Evolutionary conservation across 2,113 vertebrate species (phyloP), one percentile per base, ranked within the genome.

Genomic region (Cinclus cinclus): DNA sequence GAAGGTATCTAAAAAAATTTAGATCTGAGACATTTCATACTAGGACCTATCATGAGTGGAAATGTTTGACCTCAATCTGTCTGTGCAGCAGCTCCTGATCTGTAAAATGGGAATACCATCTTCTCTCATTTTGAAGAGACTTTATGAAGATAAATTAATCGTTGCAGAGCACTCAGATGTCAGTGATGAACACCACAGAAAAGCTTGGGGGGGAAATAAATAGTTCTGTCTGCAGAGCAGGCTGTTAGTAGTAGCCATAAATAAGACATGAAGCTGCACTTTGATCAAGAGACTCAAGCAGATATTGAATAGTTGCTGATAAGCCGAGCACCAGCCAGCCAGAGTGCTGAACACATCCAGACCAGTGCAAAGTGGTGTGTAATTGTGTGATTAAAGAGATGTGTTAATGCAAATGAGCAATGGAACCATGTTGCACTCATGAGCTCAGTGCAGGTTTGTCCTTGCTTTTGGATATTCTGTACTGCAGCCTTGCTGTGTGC

Each of bases 11-110:
- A 59, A 89, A 87, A 89, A 78, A 83, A 41, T 15, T 50, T 52
- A 89, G 76, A 94, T 97, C 89, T 94, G 89, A 95, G 83, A 89
- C 64, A 37, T 93, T 94, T 95, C 83, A 37, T 83, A 78, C 87
- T 59, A 92, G 80, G 44, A 81, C 44, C 47, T 90, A 92, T 93
- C 89, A 41, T 64, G 79, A 95, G 41, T 64, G 56, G 86, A 92
- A 92, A 56, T 87, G 80, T 75, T 92, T 97, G 95, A 95, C 96
- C 96, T 96, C 91, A 96, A 94, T 97, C 92, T 97, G 96, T 97
- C 96, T 94, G 3, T 84, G 89, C 80, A 87, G 28, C 89, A 93
- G 86, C 80, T 94, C 89, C 91, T 91, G 86, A 94, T 95, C 60
- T 96, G 80, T 90, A 89, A 96, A 92, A 93, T 92, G 86, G 91